Evolutionary conservation across 2,888 invertebrate genomes (phyloP).

Genomic region (Pecten maximus): DNA sequence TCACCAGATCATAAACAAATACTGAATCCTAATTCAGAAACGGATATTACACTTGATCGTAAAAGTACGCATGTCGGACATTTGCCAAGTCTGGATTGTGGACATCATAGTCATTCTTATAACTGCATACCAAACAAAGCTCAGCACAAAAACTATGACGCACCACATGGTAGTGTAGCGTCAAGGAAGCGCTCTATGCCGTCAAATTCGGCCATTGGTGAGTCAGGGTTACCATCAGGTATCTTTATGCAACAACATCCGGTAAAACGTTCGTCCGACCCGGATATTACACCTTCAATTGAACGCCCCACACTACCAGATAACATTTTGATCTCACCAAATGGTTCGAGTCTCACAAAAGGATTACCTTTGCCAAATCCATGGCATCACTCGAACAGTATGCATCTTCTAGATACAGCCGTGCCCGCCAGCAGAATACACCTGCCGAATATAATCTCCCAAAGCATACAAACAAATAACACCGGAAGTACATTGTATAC

Average conservation of each 20-base stretch:
- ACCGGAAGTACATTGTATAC: neutral
- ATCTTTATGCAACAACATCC: neutral
- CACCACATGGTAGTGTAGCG: neutral
- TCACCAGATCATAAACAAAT: neutral
- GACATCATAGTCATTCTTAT: constrained; percentile 18
- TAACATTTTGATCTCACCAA: neutral
- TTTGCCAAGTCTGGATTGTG: neutral
- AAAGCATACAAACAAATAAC: neutral
- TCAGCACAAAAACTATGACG: neutral
- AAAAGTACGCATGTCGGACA: neutral
- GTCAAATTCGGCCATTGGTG: neutral
- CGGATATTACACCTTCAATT: neutral
- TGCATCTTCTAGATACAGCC: neutral
- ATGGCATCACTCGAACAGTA: neutral
- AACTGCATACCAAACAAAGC: neutral
- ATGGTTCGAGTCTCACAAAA: neutral
- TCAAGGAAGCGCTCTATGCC: neutral
- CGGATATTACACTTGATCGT: neutral
- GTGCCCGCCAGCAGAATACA: neutral
- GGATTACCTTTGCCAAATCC: neutral
- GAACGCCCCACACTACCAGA: neutral
- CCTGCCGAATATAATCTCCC: neutral
- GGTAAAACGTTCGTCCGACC: neutral
- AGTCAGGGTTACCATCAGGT: neutral
- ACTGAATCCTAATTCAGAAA: neutral